A percentile compares a stretch with the other conserved stretches of the same genome.
phyloP scores from a whole-genome alignment of 2,888 invertebrate genomes.

The Zaprionus lineosus region DNA sequence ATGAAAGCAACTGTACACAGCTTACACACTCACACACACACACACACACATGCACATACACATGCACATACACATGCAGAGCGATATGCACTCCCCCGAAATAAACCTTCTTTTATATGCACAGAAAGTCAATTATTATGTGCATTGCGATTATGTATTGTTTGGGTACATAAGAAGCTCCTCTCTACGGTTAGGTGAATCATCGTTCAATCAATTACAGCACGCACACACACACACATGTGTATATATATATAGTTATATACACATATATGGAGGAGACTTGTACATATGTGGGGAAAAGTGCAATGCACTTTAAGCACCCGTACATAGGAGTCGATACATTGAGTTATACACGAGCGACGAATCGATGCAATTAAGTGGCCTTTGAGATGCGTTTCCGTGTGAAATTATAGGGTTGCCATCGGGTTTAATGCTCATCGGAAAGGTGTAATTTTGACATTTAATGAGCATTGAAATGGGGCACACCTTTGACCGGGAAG shows the following conservation, averaged over 20 bases:
- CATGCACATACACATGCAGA: neutral
- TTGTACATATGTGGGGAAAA: conserved; percentile 3
- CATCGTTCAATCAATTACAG: conserved; percentile 20
- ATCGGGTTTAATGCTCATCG: too few species aligned
- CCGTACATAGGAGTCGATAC: too few species aligned
- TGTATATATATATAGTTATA: conserved; percentile 29
- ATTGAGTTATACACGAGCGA: too few species aligned
- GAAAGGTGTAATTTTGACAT: too few species aligned
- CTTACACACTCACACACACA: conserved; percentile 1
- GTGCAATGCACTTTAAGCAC: conserved; percentile 38
- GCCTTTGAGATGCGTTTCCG: too few species aligned
- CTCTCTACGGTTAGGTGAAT: too few species aligned
- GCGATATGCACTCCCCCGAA: too few species aligned
- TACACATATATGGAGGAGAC: too few species aligned
- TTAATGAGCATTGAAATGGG: too few species aligned
- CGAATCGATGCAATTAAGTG: neutral
- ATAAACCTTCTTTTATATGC: conserved; percentile 41
- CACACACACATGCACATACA: conserved; percentile 1
- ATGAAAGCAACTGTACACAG: conserved; percentile 43
- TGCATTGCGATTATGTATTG: conserved; percentile 8
- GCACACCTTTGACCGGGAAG: too few species aligned
- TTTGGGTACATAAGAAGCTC: neutral
- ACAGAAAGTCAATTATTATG: conserved; percentile 35
- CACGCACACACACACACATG: neutral
- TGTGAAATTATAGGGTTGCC: too few species aligned